Base-by-base conservation (phyloP, 2,113 vertebrate genomes). In the Myrmophylax atrothorax region DNA sequence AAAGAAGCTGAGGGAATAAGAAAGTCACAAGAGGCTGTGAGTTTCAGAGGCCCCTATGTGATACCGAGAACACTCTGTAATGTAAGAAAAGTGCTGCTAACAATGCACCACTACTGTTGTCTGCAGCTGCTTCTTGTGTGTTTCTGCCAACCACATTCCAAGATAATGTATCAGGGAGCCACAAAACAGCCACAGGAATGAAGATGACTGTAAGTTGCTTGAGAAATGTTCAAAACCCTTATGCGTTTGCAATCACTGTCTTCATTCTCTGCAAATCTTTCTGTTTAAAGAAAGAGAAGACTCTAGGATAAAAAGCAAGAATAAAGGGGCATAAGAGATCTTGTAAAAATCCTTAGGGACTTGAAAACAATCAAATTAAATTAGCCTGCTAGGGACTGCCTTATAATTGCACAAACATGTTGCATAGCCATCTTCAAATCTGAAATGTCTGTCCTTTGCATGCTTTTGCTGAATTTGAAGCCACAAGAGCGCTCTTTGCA, bases 381-480 rank as follows among this genome's bases (percentile, higher is more conserved):
- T 93, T 66, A 77, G 22, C 18, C 46, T 81, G 8, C 28, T n/a
- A 66, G 19, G 9, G 28, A 77, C 13, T 46, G 14, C 44, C 31
- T 40, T 75, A 29, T 42, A 87, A 84, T 59, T 53, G 17, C 18
- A 58, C 14, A 66, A 78, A 62, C 69, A 50, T 0, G 0, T 58
- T 82, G 35, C 60, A 33, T 29, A 52, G 0, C 1, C 40, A 52
- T 56, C 66, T 78, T 77, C 14, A 31, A 2, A 58, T 74, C 25
- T 46, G 81, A 58, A 52, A 46, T 78, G 44, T 74, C 16, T 84
- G 31, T 77, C 24, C 26, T 89, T 78, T 58, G 9, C 16, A 46
- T 87, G 31, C 19, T 62, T 87, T 81, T 66, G 13, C n/a, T 94
- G 77, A 78, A 75, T 89, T 78, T 63, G 37, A 91, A 84, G 33